Percentiles rank a stretch among this genome's conserved stretches.
Evolutionary conservation across 1,140 invertebrate genomes (phyloP).

Genomic region (Trissolcus basalis): DNA sequence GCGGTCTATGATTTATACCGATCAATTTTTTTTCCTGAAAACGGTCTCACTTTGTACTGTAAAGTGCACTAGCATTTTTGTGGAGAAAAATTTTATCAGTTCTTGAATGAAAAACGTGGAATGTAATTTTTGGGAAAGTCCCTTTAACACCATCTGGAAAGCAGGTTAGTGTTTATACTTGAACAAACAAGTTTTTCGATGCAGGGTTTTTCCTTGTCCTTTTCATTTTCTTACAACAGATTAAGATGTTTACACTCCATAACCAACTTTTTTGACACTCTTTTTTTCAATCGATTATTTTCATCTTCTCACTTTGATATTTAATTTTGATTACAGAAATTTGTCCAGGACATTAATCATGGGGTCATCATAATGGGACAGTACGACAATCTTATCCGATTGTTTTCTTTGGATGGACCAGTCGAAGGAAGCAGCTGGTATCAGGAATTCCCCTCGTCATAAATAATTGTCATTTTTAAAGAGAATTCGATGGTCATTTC

Average conservation of each 20-base stretch:
- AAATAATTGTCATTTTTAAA: constrained; percentile 10
- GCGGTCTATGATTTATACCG: too few relatives aligned
- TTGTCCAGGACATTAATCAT: too few relatives aligned
- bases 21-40: too few relatives aligned
- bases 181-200: neutral
- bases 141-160: constrained; percentile 10
- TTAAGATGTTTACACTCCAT: neutral
- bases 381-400: too few relatives aligned
- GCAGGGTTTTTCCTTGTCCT: constrained; percentile 3
- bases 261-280: neutral
- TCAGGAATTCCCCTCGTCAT: constrained; percentile 7
- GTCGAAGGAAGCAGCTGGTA: neutral
- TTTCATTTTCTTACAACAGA: neutral
- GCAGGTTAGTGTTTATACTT: constrained; percentile 6
- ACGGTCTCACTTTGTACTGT: too few relatives aligned
- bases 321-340: too few relatives aligned
- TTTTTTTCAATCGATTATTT: neutral
- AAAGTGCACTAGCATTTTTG: neutral
- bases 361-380: too few relatives aligned
- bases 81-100: neutral
- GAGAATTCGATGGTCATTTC: constrained; percentile 6
- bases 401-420: too few relatives aligned
- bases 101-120: neutral
- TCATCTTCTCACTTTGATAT: too few relatives aligned
- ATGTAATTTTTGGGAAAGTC: constrained; percentile 4